These are phyloP conservation scores for Himantopus leucocephalus DNA, from an alignment of 2,113 vertebrate species.

Conservation along the genomic window DNA sequence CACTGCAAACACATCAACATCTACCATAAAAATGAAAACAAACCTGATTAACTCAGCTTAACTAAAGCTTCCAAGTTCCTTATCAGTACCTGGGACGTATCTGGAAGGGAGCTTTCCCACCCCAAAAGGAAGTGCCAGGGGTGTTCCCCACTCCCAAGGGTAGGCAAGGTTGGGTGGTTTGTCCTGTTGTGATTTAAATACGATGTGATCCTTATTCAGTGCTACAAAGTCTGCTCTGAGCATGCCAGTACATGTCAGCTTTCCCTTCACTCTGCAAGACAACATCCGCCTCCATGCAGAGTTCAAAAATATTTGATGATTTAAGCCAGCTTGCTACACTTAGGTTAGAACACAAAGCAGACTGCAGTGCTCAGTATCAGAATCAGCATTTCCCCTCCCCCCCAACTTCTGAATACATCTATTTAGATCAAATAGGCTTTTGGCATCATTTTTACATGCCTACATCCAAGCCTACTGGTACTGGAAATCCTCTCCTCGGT, in stretches of 20 bases:
- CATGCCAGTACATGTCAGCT: constrained; percentile 65
- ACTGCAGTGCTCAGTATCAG: constrained; percentile 41
- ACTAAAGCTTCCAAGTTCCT: constrained; percentile 50
- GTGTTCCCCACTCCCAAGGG: constrained; percentile 62
- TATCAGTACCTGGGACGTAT: constrained; percentile 53
- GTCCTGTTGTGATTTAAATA: constrained; percentile 68
- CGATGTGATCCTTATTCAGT: constrained; percentile 54
- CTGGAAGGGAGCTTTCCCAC: constrained; percentile 60
- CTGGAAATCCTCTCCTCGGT: constrained; percentile 47
- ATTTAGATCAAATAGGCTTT: constrained; percentile 56
- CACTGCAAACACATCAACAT: constrained; percentile 53
- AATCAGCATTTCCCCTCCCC: background rate
- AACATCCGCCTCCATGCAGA: constrained; percentile 59
- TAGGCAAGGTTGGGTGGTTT: constrained; percentile 61
- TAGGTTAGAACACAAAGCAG: constrained; percentile 63
- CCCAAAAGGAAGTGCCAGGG: constrained; percentile 68
- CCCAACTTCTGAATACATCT: background rate
- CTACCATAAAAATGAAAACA: constrained; percentile 47
- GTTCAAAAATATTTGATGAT: constrained; percentile 58
- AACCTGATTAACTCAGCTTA: constrained; percentile 35
- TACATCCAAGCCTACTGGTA: constrained; percentile 37
- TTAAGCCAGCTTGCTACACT: constrained; percentile 63
- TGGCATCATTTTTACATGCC: constrained; percentile 35
- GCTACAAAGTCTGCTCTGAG: constrained; percentile 52
- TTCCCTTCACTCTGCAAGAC: constrained; percentile 54